Percentiles rank a stretch among this genome's conserved stretches.
phyloP scores from a whole-genome alignment of 2,888 invertebrate genomes.

The Ommatoiulus sabulosus region DNA sequence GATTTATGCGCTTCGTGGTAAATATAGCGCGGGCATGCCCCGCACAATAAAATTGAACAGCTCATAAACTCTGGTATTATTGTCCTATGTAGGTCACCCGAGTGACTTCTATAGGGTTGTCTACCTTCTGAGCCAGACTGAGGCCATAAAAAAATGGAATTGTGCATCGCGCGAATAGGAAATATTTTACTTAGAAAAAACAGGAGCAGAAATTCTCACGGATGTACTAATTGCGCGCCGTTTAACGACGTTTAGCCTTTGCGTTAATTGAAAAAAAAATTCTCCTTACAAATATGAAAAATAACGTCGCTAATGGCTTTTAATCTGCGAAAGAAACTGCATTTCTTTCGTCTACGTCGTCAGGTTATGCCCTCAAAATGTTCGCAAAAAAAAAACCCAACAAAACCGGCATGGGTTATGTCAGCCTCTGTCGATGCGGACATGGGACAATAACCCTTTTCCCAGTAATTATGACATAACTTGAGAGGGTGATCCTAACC shows the following conservation, averaged over 20 bases:
- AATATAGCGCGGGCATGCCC: not conserved
- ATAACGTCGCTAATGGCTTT: conserved; percentile 15
- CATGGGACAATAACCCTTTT: not conserved
- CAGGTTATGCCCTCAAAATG: not conserved
- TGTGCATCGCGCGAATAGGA: not conserved
- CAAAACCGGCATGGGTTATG: not conserved
- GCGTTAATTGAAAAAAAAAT: not conserved
- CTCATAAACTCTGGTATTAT: conserved; percentile 7
- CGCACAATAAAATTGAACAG: conserved; percentile 14
- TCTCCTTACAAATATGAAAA: not conserved
- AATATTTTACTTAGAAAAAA: not conserved
- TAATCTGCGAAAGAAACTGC: not conserved
- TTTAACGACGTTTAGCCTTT: not conserved
- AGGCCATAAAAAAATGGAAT: conserved; percentile 15
- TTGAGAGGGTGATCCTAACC: not conserved
- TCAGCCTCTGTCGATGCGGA: not conserved
- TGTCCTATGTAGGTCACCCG: conserved; percentile 27
- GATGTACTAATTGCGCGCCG: not conserved
- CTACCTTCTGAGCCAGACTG: not conserved
- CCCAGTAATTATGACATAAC: not conserved
- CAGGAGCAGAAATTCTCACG: not conserved
- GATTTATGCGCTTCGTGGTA: not conserved
- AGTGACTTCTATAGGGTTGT: conserved; percentile 12
- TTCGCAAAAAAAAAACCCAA: not conserved
- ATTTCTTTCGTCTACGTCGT: not conserved